Evolutionary conservation across 2,113 vertebrate species (phyloP).

Genomic region (Nycticorax nycticorax): DNA sequence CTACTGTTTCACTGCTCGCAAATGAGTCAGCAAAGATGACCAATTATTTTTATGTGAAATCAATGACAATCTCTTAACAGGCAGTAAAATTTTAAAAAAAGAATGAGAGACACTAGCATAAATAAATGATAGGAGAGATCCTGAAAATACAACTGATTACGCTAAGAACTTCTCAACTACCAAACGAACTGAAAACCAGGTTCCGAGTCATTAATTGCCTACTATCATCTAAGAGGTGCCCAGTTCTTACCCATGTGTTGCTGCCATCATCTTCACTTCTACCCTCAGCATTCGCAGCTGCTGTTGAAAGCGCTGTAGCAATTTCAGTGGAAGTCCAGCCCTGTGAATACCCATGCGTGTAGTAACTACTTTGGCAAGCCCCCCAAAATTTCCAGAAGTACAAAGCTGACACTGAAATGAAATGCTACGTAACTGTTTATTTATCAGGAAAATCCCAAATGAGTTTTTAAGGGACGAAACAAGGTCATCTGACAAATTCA

Average conservation of each 20-base stretch:
- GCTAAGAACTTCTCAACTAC: not conserved
- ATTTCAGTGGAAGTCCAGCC: not conserved
- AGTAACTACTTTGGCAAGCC: not conserved
- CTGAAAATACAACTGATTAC: not conserved
- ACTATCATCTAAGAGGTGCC: not conserved
- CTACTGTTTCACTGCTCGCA: not conserved
- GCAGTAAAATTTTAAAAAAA: not conserved
- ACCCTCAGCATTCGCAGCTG: not conserved
- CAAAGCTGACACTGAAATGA: not conserved
- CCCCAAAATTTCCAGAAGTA: not conserved
- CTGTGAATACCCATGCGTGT: not conserved
- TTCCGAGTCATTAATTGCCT: accelerated
- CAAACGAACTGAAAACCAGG: not conserved
- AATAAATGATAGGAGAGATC: not conserved
- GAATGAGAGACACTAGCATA: not conserved
- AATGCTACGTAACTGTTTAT: not conserved
- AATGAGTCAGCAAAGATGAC: not conserved
- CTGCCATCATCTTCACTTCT: not conserved
- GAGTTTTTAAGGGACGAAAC: not conserved
- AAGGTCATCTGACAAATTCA: not conserved
- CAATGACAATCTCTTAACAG: not conserved
- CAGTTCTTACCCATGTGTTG: not conserved
- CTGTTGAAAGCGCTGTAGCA: not conserved
- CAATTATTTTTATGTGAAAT: not conserved
- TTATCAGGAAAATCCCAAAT: not conserved